A percentile compares a stretch with the other conserved stretches of the same genome.
Conservation (phyloP, 2,113 vertebrate species). For the Neolamprologus toae region DNA sequence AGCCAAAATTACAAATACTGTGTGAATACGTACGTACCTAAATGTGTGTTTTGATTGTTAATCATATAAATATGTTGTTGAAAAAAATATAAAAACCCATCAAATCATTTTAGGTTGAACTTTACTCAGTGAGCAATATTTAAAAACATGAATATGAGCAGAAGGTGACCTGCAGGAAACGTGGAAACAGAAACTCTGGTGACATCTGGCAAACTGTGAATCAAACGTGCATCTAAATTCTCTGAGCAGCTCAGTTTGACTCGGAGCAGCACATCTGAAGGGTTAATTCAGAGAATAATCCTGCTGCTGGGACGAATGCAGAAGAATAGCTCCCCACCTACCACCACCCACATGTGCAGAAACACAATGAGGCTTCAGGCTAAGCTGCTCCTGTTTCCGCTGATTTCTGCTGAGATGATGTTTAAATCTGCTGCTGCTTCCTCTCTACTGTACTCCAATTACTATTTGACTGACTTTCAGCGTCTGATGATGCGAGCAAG, state of each 20-base stretch:
- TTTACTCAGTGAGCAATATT: not conserved
- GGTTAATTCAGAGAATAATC: not conserved
- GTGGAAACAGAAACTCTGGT: not conserved
- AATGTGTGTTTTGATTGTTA: not conserved
- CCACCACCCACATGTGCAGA: not conserved
- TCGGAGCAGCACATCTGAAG: not conserved
- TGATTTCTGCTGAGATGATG: not conserved
- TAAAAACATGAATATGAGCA: not conserved
- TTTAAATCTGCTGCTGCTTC: not conserved
- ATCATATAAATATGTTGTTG: not conserved
- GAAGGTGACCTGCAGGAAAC: not conserved
- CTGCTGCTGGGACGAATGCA: not conserved
- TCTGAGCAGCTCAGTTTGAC: accelerated
- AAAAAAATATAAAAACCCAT: not conserved
- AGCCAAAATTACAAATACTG: not conserved
- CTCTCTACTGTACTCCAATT: not conserved
- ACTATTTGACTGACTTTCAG: not conserved
- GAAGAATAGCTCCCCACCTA: not conserved
- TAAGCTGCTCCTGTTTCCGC: accelerated
- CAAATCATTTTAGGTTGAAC: not conserved
- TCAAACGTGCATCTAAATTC: not conserved
- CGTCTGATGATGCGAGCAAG: accelerated
- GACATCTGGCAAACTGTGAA: not conserved
- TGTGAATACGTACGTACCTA: not conserved
- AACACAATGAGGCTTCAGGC: not conserved